These are phyloP conservation scores for Cichlasoma orientale DNA, from an alignment of 2,797 vertebrate genomes.

Conservation along the genomic window DNA sequence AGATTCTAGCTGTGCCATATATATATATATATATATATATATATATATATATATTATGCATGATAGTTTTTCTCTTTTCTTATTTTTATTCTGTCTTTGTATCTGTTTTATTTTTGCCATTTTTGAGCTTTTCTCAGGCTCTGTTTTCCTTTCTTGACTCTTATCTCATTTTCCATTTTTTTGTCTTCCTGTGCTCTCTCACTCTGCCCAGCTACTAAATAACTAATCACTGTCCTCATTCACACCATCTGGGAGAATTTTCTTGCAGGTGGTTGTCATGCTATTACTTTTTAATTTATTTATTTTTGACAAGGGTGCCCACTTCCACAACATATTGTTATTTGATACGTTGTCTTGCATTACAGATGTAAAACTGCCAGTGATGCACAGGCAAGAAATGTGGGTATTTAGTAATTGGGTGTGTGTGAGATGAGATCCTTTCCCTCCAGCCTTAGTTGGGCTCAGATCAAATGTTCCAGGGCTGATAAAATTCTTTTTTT, in stretches of 20 bases:
- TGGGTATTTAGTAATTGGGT: not conserved
- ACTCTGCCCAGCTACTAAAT: conserved; percentile 61
- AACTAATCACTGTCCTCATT: conserved; percentile 77
- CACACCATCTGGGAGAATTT: conserved; percentile 72
- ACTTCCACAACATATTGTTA: conserved; percentile 32
- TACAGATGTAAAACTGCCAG: conserved; percentile 41
- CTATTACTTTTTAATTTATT: conserved; percentile 21
- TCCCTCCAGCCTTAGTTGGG: not conserved
- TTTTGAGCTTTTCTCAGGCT: not conserved
- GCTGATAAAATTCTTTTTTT: not conserved
- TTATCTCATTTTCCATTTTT: conserved; percentile 21
- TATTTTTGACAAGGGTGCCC: conserved; percentile 8
- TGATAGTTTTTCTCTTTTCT: not conserved
- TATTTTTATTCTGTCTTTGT: conserved; percentile 13
- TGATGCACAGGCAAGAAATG: not conserved
- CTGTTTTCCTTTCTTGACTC: conserved; percentile 13
- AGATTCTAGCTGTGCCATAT: conserved; percentile 13
- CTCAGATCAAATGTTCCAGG: not conserved
- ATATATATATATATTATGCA: too few relatives aligned
- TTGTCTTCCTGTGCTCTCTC: conserved; percentile 1
- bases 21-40: too few relatives aligned
- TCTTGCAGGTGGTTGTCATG: conserved; percentile 61
- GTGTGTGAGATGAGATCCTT: not conserved
- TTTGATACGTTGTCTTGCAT: conserved; percentile 31
- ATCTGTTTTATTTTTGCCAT: conserved; percentile 28